Evolutionary conservation across 2,797 vertebrate species (phyloP).

Genomic region (Rallus crepitans): DNA sequence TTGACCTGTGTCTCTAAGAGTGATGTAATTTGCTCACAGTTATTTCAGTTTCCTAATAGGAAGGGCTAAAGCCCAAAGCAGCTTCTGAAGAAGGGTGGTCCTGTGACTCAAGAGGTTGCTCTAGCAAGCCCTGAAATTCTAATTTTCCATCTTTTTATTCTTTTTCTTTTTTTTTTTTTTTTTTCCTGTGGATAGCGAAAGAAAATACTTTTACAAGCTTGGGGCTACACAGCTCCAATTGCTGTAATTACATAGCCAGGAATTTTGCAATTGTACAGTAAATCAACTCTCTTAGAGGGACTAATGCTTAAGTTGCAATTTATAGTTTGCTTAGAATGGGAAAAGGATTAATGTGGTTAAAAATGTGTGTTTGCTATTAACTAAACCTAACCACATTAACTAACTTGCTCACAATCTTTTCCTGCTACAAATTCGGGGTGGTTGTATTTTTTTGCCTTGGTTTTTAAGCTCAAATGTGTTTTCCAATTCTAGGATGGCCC

Average conservation of each 20-base stretch:
- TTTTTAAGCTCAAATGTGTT: not conserved
- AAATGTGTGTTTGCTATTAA: constrained; percentile 4
- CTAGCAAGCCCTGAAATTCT: not conserved
- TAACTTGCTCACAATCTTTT: not conserved
- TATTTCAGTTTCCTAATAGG: not conserved
- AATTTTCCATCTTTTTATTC: not conserved
- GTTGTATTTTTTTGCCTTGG: not conserved
- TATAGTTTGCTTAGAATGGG: not conserved
- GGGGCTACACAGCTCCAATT: not conserved
- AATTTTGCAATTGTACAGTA: not conserved
- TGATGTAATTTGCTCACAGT: not conserved
- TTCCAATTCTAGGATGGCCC: not conserved
- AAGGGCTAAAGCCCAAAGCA: not conserved
- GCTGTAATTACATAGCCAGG: not conserved
- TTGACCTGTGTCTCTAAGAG: not conserved
- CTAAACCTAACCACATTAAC: not conserved
- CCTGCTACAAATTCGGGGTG: not conserved
- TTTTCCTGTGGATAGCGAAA: not conserved
- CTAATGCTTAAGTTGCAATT: constrained; percentile 29
- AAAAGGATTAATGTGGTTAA: not conserved
- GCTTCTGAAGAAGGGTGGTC: not conserved
- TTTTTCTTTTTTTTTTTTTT: too few species aligned
- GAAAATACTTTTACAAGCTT: not conserved
- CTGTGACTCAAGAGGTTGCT: not conserved
- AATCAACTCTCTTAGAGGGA: not conserved